Base-by-base conservation (phyloP, 2,797 vertebrate species). In the Lepus townsendii region DNA sequence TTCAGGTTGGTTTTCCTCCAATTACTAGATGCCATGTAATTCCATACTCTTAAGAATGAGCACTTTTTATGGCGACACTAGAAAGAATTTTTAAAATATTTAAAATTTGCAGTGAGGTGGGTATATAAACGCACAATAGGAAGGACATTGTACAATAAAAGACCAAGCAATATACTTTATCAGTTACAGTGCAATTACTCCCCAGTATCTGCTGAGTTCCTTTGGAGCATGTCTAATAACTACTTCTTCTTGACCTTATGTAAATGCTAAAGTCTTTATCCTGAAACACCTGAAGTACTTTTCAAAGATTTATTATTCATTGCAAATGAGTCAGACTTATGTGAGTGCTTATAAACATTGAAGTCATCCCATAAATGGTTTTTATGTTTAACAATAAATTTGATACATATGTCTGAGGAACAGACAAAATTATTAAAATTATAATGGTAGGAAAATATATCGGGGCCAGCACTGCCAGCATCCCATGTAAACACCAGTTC, bases 181-280 rank as follows among this genome's bases (percentile, higher is more conserved):
- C 60, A 73, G 26, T 78, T 91, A 60, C 1, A 54, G n/a, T 57
- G 82, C 77, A 91, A 93, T 93, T 78, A 66, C 30, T 65, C 57
- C 65, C 26, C 63, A 82, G n/a, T 87, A 60, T 73, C 57, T 72
- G 27, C 7, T 83, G 47, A 78, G 50, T 62, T 42, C 7, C 17
- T 79, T 75, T 79, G 78, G 38, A 91, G 38, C 32, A 54, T 79
- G 57, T 20, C 20, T 27, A 88, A 9, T 84, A 88, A 79, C 57
- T 63, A 47, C n/a, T 84, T 76, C n/a, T 84, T 76, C 83, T 79
- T 88, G 66, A 75, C 38, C 22, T 65, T 73, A 75, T 24, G 13
- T 52, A 88, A 73, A 84, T 75, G 38, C 84, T 47, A 16, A 72
- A 91, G 83, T 94, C 83, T 93, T 88, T 93, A 65, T 65, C 50